A percentile compares a stretch with the other conserved stretches of the same genome.
Conservation (phyloP, 1,140 invertebrate species). For the Homalodisca vitripennis region DNA sequence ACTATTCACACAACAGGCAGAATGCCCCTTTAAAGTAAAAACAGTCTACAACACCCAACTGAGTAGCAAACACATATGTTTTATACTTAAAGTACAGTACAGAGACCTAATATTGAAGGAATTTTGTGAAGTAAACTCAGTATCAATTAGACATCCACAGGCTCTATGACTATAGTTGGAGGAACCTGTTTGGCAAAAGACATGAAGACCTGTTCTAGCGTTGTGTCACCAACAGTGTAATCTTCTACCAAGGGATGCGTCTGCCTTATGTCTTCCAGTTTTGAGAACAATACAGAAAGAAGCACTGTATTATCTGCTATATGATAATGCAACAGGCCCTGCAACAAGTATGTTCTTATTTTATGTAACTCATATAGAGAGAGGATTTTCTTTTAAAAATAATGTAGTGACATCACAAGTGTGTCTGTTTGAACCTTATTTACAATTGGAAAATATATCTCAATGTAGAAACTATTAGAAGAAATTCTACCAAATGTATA, state of each 20-base stretch:
- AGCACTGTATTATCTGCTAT: constrained; percentile 46
- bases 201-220: too few relatives aligned
- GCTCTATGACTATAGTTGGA: constrained; percentile 2
- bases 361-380: neutral
- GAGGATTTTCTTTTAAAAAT: too few relatives aligned
- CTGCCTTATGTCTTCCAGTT: constrained; percentile 52
- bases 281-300: constrained; percentile 55
- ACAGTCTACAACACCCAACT: too few relatives aligned
- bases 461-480: neutral
- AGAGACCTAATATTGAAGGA: too few relatives aligned
- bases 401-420: neutral
- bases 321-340: constrained; percentile 59
- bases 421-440: neutral
- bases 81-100: too few relatives aligned
- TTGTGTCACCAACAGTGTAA: constrained; percentile 63
- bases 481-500: neutral
- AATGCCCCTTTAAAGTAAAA: too few relatives aligned
- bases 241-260: constrained; percentile 52
- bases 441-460: too few relatives aligned
- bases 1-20: too few relatives aligned
- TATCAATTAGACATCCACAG: constrained; percentile 7
- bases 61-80: too few relatives aligned
- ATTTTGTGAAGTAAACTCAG: too few relatives aligned
- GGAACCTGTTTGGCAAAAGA: constrained; percentile 45
- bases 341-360: constrained; percentile 35